Percentiles rank a stretch among this genome's conserved stretches.
Evolutionary conservation across 2,888 invertebrate genomes (phyloP).

Genomic region (Drosophila stalkeri): DNA sequence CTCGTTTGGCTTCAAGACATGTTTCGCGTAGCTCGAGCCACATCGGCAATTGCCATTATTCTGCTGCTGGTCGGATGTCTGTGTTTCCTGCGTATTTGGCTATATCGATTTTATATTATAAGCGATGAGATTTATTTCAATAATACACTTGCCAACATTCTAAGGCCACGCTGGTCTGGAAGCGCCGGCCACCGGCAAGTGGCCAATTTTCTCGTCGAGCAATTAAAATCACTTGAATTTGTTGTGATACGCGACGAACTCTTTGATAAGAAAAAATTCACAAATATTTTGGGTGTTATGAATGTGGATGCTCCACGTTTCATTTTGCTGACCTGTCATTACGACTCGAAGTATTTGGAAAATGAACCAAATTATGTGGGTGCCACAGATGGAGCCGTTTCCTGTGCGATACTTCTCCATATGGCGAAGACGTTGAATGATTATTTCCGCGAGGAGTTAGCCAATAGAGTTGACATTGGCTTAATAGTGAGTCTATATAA

Average conservation of each 20-base stretch:
- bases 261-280: slow-evolving; percentile 70
- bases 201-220: slow-evolving; percentile 24
- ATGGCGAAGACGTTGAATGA: slow-evolving; percentile 88
- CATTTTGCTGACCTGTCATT: slow-evolving; percentile 90
- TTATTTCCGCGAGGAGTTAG: slow-evolving; percentile 83
- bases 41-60: neutral
- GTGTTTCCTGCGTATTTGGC: neutral
- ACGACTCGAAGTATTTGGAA: slow-evolving; percentile 89
- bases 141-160: slow-evolving; percentile 28
- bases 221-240: slow-evolving; percentile 43
- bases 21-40: slow-evolving; percentile 9
- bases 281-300: slow-evolving; percentile 90
- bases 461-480: slow-evolving; percentile 86
- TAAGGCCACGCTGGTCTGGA: slow-evolving; percentile 39
- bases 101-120: neutral
- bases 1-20: neutral
- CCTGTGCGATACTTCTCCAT: slow-evolving; percentile 95
- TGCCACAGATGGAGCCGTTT: slow-evolving; percentile 98
- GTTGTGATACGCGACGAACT: slow-evolving; percentile 13
- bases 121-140: slow-evolving; percentile 48
- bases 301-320: slow-evolving; percentile 88
- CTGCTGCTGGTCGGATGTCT: slow-evolving; percentile 17
- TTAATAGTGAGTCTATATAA: slow-evolving; percentile 37
- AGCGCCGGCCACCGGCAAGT: slow-evolving; percentile 49
- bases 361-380: slow-evolving; percentile 79